phyloP scores from a whole-genome alignment of 2,113 vertebrate genomes.

The Podarcis raffonei region DNA sequence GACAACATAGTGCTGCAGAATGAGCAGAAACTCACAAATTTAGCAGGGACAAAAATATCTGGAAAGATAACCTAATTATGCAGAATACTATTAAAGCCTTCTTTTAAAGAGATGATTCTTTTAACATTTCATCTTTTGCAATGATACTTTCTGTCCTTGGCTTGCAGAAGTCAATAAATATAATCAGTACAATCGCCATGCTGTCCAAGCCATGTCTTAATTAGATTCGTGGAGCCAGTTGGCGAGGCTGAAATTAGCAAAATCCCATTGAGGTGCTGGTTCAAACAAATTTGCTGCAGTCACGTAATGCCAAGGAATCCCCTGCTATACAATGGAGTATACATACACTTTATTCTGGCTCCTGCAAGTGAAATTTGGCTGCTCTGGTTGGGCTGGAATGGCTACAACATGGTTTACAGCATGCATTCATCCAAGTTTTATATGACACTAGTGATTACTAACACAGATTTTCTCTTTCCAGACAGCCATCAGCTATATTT shows the following conservation, averaged over 20 bases:
- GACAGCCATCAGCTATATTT: slow-evolving; percentile 18
- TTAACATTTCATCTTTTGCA: slow-evolving; percentile 27
- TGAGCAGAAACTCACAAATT: neutral
- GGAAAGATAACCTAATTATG: neutral
- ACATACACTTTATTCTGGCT: slow-evolving; percentile 17
- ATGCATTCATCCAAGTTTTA: slow-evolving; percentile 22
- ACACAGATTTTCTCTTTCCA: slow-evolving; percentile 30
- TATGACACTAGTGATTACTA: slow-evolving; percentile 21
- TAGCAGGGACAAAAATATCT: neutral
- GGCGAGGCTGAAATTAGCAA: slow-evolving; percentile 17
- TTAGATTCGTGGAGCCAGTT: slow-evolving; percentile 27
- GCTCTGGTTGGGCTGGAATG: neutral
- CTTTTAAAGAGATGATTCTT: slow-evolving; percentile 15
- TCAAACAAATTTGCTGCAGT: slow-evolving; percentile 26
- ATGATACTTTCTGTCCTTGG: slow-evolving; percentile 1
- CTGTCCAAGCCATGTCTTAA: slow-evolving; percentile 28
- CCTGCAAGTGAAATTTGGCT: neutral
- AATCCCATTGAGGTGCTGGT: slow-evolving; percentile 15
- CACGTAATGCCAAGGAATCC: slow-evolving; percentile 19
- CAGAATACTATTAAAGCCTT: neutral
- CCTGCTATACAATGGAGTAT: neutral
- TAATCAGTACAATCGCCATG: slow-evolving; percentile 9
- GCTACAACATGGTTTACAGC: slow-evolving; percentile 5
- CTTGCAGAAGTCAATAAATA: slow-evolving; percentile 27
- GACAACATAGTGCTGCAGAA: neutral